Evolutionary conservation across 2,113 vertebrate species (phyloP).

Genomic region (Syrmaticus mikado): DNA sequence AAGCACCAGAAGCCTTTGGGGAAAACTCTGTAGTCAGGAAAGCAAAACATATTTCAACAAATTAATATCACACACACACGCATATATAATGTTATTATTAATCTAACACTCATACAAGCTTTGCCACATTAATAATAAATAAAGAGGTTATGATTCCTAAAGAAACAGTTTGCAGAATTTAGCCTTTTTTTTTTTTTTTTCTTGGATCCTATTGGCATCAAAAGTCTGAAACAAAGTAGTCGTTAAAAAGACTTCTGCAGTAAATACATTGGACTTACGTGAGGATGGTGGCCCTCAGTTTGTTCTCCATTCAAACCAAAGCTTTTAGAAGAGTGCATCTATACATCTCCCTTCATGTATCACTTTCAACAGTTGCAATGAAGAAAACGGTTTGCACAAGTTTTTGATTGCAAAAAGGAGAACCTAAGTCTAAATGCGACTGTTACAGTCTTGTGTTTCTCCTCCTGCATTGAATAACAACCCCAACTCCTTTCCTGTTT

Average conservation of each 20-base stretch:
- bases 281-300: slow-evolving; percentile 44
- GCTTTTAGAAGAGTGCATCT: background rate
- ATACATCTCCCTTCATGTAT: background rate
- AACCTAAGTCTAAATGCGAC: background rate
- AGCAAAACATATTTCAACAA: background rate
- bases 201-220: background rate
- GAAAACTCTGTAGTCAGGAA: background rate
- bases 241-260: slow-evolving; percentile 16
- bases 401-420: background rate
- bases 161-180: background rate
- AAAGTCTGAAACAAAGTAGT: background rate
- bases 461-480: background rate
- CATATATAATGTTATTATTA: background rate
- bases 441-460: background rate
- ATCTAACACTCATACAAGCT: background rate
- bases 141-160: background rate
- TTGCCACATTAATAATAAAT: background rate
- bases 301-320: slow-evolving; percentile 10
- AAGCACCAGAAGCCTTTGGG: background rate
- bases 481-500: background rate
- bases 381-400: background rate
- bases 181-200: background rate
- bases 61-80: background rate
- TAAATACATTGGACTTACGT: slow-evolving; percentile 52
- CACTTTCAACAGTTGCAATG: background rate